Evolutionary conservation across 2,797 vertebrate genomes (phyloP), one percentile per base, ranked within the genome.

Genomic region (Periophthalmus magnuspinnatus): DNA sequence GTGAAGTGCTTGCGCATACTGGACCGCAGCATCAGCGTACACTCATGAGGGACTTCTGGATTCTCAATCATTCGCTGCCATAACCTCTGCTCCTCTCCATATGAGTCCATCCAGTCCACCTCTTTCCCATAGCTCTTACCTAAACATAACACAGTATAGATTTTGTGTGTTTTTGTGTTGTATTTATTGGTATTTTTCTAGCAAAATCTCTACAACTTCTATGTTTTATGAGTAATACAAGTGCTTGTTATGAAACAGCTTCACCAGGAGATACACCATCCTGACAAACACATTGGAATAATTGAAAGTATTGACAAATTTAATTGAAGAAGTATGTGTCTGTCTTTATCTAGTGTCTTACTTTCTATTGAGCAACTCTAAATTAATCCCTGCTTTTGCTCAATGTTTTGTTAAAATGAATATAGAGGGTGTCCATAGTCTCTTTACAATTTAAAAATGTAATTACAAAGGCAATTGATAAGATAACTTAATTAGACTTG

Each of bases 51-150:
- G 81, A 89, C 89, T 71, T 96, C 97, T 0, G 96, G 96, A 70
- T 92, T 97, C 83, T 96, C 95, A 6, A 95, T 93, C 97, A 99
- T 99, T 83, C 91, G 95, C 77, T 96, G 96, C 97, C 97, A 99
- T 61, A 97, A 90, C 45, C 84, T 92, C 84, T 94, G 96, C 63
- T 99, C 98, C 86, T 97, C 97, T 28, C 96, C 97, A 5, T 86
- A 94, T 2, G 97, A 94, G 88, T 99, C 97, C 95, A 98, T 98
- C 97, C 98, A 99, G 84, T 97, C 95, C 22, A 97, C 97, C 14
- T 93, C 93, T 52, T 95, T 96, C 57, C 95, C 96, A 33, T 97
- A 95, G 88, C 97, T 98, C 68, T 93, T 81, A 70, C 97, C 97
- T 99, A 82, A 34, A 68, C 56, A 75, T 33, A 78, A 70, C 19